Conservation (phyloP, 2,888 invertebrate genomes). For the Macropis europaea region DNA sequence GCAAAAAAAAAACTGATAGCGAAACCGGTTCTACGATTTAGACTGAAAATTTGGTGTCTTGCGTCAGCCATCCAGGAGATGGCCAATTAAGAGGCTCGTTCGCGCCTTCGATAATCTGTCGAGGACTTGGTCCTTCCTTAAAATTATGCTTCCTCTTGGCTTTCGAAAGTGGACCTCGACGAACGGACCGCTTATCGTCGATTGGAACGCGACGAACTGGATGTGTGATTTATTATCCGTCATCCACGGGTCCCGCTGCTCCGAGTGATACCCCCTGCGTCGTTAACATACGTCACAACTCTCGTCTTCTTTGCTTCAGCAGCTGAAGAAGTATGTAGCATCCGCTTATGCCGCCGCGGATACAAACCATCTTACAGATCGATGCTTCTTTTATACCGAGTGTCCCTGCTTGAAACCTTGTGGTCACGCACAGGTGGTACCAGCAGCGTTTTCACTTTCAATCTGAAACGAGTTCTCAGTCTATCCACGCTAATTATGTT, state of each 20-base stretch:
- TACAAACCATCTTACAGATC: conserved; percentile 13
- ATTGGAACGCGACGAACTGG: conserved; percentile 48
- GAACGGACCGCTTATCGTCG: conserved; percentile 1
- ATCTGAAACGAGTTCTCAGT: conserved; percentile 4
- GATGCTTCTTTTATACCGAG: conserved; percentile 12
- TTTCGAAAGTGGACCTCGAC: conserved; percentile 53
- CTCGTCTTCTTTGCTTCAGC: conserved; percentile 62
- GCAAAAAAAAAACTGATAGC: background rate
- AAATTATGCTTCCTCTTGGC: conserved; percentile 26
- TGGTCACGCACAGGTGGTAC: conserved; percentile 23
- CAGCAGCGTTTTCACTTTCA: conserved; percentile 19
- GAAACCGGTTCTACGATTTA: conserved; percentile 5
- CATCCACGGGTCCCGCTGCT: conserved; percentile 44
- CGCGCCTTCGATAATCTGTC: conserved; percentile 23
- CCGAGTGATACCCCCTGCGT: conserved; percentile 65
- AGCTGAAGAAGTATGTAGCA: conserved; percentile 62
- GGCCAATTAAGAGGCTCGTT: conserved; percentile 12
- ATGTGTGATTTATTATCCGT: conserved; percentile 71
- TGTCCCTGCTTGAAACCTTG: background rate
- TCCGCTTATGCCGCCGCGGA: conserved; percentile 2
- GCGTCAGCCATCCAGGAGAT: background rate
- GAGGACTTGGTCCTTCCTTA: conserved; percentile 5
- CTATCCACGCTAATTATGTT: conserved; percentile 1
- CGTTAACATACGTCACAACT: conserved; percentile 71
- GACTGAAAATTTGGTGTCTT: background rate